Conservation (phyloP, 2,888 invertebrate genomes). For the Drosophila anomelani region DNA sequence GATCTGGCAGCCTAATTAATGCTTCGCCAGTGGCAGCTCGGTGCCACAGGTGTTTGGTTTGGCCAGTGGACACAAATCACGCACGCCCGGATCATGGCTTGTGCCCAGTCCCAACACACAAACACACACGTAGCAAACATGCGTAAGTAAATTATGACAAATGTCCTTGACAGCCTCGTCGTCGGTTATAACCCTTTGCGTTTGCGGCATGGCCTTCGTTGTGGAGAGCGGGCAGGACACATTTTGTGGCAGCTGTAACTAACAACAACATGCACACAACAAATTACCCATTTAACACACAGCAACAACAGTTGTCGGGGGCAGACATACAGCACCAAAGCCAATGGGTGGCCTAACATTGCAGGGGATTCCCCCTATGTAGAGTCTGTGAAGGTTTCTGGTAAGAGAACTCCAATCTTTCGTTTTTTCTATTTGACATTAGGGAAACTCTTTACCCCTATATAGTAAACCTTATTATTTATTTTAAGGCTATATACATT, state of each 20-base stretch:
- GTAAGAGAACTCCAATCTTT: no score
- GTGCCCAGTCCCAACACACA: not conserved
- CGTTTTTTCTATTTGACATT: not conserved
- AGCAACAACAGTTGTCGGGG: conserved; percentile 25
- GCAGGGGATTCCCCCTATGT: not conserved
- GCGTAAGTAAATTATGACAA: conserved; percentile 77
- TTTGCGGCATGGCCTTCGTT: not conserved
- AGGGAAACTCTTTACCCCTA: no score
- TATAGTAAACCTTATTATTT: not conserved
- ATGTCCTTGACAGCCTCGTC: conserved; percentile 75
- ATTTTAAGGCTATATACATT: not conserved
- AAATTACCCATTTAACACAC: conserved; percentile 79
- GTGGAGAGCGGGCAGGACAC: conserved; percentile 12
- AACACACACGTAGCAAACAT: conserved; percentile 33
- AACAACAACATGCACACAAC: conserved; percentile 75
- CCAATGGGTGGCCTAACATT: not conserved
- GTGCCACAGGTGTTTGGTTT: conserved; percentile 85
- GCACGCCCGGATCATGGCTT: conserved; percentile 30
- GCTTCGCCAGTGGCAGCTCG: conserved; percentile 59
- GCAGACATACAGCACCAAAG: not conserved
- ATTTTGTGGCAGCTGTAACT: conserved; percentile 76
- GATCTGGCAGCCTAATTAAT: conserved; percentile 77
- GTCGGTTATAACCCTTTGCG: conserved; percentile 63
- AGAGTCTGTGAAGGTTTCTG: no score
- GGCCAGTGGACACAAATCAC: conserved; percentile 75